Percentiles rank a stretch among this genome's conserved stretches.
phyloP scores from a whole-genome alignment of 2,797 vertebrate genomes.

The Choloepus didactylus region DNA sequence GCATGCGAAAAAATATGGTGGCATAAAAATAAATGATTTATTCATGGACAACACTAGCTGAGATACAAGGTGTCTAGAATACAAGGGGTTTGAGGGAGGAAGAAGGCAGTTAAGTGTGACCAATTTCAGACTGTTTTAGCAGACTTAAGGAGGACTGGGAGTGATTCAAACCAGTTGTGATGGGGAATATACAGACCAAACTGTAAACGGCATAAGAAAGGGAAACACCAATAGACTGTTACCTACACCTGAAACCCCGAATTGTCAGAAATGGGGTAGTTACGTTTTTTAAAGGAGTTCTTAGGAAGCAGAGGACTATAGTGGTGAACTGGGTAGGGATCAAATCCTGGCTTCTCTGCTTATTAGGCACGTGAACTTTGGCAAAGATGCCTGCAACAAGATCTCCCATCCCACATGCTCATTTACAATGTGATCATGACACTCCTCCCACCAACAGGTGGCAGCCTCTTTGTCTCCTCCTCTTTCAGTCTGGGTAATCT shows the following conservation, averaged over 20 bases:
- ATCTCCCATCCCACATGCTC: background rate
- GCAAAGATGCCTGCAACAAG: background rate
- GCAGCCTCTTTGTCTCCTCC: background rate
- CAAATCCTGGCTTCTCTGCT: background rate
- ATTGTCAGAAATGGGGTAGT: background rate
- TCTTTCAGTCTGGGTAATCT: background rate
- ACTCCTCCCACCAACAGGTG: background rate
- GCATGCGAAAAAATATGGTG: background rate
- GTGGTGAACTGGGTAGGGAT: background rate
- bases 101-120: background rate
- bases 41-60: background rate
- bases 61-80: constrained; percentile 7
- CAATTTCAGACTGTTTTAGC: background rate
- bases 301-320: background rate
- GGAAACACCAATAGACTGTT: background rate
- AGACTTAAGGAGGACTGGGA: background rate
- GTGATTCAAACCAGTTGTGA: background rate
- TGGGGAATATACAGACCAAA: background rate
- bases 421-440: background rate
- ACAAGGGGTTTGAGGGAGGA: background rate
- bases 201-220: background rate
- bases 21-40: constrained; percentile 49
- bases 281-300: constrained; percentile 11
- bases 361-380: background rate
- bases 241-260: background rate